A percentile compares a stretch with the other conserved stretches of the same genome.
Conservation (phyloP, 2,113 vertebrate genomes). For the Pionites leucogaster region DNA sequence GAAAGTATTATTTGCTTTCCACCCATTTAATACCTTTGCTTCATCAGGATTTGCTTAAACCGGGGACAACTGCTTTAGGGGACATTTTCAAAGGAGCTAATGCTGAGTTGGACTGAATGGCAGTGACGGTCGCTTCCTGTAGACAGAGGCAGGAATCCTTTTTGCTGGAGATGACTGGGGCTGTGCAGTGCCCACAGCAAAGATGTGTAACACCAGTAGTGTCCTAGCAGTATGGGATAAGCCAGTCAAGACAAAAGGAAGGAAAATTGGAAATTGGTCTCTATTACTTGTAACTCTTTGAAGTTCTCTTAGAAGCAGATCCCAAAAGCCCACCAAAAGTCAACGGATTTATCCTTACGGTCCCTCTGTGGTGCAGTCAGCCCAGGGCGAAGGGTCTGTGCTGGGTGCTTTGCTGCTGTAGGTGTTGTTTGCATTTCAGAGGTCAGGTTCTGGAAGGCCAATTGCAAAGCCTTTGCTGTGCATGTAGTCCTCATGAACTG, state of each 20-base stretch:
- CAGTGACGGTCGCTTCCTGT: accelerated
- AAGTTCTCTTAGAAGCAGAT: not conserved
- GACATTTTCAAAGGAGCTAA: not conserved
- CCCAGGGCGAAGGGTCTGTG: not conserved
- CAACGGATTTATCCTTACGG: not conserved
- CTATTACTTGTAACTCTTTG: not conserved
- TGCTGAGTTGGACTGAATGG: accelerated
- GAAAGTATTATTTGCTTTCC: not conserved
- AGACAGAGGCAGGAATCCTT: not conserved
- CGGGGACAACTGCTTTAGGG: not conserved
- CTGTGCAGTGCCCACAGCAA: accelerated
- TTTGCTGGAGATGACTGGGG: not conserved
- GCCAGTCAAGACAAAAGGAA: not conserved
- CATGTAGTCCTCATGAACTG: not conserved
- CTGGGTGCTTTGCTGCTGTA: accelerated
- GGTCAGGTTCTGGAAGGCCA: not conserved
- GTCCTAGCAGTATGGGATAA: not conserved
- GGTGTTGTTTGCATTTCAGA: not conserved
- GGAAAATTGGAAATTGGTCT: not conserved
- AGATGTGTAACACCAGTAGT: too few species aligned
- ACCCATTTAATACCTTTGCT: accelerated
- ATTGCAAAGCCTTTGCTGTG: not conserved
- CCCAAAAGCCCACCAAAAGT: not conserved
- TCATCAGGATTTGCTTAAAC: not conserved
- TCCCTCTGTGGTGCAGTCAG: accelerated